These are phyloP conservation scores for Chaunax sp. DNA, from an alignment of 2,797 vertebrate genomes.

Conservation along the genomic window DNA sequence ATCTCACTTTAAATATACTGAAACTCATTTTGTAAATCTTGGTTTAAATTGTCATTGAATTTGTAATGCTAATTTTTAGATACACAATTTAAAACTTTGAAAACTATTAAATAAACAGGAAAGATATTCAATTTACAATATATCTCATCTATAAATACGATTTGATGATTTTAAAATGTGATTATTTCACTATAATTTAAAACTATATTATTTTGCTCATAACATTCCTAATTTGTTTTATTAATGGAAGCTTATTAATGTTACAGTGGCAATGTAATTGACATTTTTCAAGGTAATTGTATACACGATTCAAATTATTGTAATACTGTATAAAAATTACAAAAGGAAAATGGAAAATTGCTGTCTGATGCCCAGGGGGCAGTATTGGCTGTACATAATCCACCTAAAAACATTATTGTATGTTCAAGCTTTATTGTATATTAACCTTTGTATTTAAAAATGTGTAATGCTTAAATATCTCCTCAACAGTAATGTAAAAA, in stretches of 20 bases:
- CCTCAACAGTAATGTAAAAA: constrained; percentile 5
- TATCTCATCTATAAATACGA: constrained; percentile 8
- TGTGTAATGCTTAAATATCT: constrained; percentile 10
- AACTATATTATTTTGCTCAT: constrained; percentile 20
- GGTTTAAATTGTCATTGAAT: not conserved
- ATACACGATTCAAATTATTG: not conserved
- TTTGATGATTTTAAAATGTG: not conserved
- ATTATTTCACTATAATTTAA: constrained; percentile 16
- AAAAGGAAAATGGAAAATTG: not conserved
- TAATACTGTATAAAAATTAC: not conserved
- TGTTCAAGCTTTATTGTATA: constrained; percentile 18
- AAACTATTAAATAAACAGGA: too few relatives aligned
- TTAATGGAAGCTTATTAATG: constrained; percentile 1
- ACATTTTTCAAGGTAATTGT: constrained; percentile 18
- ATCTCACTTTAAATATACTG: constrained; percentile 8
- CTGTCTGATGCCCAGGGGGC: constrained; percentile 30
- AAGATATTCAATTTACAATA: not conserved
- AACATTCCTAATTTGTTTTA: constrained; percentile 10
- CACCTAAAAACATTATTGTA: constrained; percentile 15
- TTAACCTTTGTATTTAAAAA: constrained; percentile 12
- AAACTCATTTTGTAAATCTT: not conserved
- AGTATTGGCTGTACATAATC: constrained; percentile 23
- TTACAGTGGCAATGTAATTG: constrained; percentile 1
- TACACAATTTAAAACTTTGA: too few relatives aligned
- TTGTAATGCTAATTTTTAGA: too few relatives aligned